Base-by-base conservation (phyloP, 2,797 vertebrate species). In the Pantherophis alleghaniensis region DNA sequence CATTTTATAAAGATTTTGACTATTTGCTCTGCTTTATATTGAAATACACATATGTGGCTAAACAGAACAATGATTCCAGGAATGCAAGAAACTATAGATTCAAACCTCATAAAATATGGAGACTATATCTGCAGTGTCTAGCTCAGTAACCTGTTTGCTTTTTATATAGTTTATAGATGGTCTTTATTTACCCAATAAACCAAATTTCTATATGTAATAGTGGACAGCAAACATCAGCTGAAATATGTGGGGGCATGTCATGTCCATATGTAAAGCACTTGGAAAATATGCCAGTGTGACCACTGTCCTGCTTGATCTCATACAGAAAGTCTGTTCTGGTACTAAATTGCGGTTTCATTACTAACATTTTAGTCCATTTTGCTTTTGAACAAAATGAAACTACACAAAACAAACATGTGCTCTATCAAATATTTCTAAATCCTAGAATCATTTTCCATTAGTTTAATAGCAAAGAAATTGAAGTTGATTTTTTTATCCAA, bases 141-240 rank as follows among this genome's bases (percentile, higher is more conserved):
- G 37, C 20, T 22, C 20, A 95, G 95, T 97, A 97, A 96, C 95
- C 95, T 96, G 92, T 93, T 96, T 92, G 53, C 96, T 96, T 94
- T 90, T 94, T 95, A 96, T 97, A 95, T 95, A 97, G 24, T 97
- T 97, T 97, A 97, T 97, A 97, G 97, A 97, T 97, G 97, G 97
- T 97, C 95, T 94, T 97, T 2, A 16, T 53, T 87, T 56, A 94
- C 94, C 93, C 93, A 87, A 94, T 95, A 92, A 95, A 94, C 96
- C 90, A 91, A 87, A 87, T 53, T 86, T 95, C 92, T 97, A 96
- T 95, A 97, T 97, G 96, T 96, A 66, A 66, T 96, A 96, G 89
- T 89, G 96, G 96, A 93, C 96, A 97, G 97, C 91, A 95, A 96
- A 96, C 94, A 95, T 94, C 95, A 98, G 96, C 97, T 97, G 97